These are phyloP conservation scores for Pseudocheirus occidentalis DNA, from an alignment of 2,797 vertebrate genomes.

Conservation along the genomic window DNA sequence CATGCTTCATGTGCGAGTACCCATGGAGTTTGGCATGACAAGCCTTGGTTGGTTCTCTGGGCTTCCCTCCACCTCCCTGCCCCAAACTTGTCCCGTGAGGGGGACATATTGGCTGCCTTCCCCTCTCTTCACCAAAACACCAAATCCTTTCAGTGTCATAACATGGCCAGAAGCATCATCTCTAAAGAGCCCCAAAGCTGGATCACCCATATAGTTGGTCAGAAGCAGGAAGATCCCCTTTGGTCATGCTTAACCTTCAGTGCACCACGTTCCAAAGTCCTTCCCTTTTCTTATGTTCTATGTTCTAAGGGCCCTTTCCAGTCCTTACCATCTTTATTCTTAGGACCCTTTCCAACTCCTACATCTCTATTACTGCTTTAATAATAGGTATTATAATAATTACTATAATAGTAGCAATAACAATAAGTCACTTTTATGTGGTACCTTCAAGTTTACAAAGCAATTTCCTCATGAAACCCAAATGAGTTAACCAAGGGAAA, in stretches of 20 bases:
- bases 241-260: neutral
- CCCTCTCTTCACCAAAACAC: neutral
- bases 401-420: neutral
- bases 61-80: neutral
- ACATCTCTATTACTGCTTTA: neutral
- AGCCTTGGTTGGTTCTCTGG: neutral
- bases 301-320: neutral
- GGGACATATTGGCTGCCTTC: neutral
- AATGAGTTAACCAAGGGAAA: neutral
- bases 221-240: neutral
- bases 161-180: neutral
- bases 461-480: neutral
- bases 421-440: neutral
- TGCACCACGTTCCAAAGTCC: neutral
- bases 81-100: neutral
- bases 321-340: neutral
- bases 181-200: neutral
- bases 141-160: neutral
- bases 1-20: neutral
- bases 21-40: neutral
- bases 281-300: neutral
- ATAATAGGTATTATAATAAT: neutral
- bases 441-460: neutral
- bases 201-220: neutral
- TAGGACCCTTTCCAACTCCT: neutral